A percentile compares a stretch with the other conserved stretches of the same genome.
Conservation (phyloP, 2,113 vertebrate species). For the Chaetura pelagica region DNA sequence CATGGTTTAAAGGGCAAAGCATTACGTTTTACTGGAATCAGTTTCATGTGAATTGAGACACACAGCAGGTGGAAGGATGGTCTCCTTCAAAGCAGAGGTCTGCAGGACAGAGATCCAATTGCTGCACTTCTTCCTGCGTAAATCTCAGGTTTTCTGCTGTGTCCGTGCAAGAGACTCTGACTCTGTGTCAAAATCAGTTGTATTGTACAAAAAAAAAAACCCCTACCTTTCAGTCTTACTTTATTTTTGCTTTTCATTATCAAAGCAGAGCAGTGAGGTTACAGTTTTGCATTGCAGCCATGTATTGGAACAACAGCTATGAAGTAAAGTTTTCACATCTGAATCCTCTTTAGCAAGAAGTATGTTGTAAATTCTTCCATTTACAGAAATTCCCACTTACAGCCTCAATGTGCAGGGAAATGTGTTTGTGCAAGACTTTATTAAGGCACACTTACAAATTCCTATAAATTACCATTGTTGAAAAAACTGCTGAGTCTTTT, state of each 20-base stretch:
- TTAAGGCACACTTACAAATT: background rate
- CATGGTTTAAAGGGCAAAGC: background rate
- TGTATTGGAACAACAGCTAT: background rate
- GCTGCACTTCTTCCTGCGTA: background rate
- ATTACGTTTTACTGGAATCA: background rate
- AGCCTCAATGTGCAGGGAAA: background rate
- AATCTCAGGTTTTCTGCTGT: conserved; percentile 31
- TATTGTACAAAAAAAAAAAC: background rate
- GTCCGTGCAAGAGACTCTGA: background rate
- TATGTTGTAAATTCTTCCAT: background rate
- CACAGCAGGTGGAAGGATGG: background rate
- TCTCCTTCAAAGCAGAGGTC: background rate
- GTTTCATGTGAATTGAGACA: background rate
- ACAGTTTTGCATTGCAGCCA: background rate
- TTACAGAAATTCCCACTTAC: background rate
- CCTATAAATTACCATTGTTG: background rate
- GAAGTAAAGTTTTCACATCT: background rate
- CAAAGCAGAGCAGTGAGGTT: background rate
- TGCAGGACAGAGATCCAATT: background rate
- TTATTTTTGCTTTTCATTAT: background rate
- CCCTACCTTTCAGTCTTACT: background rate
- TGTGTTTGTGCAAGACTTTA: background rate
- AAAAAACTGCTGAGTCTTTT: background rate
- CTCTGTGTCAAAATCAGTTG: background rate
- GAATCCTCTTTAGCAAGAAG: background rate